Percentiles rank a stretch among this genome's conserved stretches.
phyloP scores from a whole-genome alignment of 2,888 invertebrate species.

The Sialis fuliginosa region DNA sequence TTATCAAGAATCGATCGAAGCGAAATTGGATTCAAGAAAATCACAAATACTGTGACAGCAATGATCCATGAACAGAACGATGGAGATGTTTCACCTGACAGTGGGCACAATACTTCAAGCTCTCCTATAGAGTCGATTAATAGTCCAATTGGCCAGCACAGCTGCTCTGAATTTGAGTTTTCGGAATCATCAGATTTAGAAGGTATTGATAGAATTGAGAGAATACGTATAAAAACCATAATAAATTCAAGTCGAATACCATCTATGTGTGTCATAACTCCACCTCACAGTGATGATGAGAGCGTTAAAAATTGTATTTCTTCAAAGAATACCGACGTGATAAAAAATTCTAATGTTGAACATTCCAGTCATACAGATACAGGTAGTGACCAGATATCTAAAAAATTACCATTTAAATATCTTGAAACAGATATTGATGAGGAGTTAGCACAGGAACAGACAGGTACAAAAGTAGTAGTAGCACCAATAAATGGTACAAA shows the following conservation, averaged over 20 bases:
- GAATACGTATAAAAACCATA: slow-evolving; percentile 70
- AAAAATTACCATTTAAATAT: slow-evolving; percentile 10
- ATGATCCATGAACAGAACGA: slow-evolving; percentile 36
- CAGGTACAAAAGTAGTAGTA: slow-evolving; percentile 2
- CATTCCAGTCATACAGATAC: slow-evolving; percentile 8
- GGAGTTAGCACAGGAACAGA: slow-evolving; percentile 10
- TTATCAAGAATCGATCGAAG: slow-evolving; percentile 38
- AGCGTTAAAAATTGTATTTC: slow-evolving; percentile 28
- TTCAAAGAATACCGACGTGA: slow-evolving; percentile 6
- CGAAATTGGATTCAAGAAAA: slow-evolving; percentile 27
- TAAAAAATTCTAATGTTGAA: slow-evolving; percentile 8
- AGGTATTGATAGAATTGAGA: slow-evolving; percentile 72
- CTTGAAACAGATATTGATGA: slow-evolving; percentile 15
- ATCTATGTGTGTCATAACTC: slow-evolving; percentile 83
- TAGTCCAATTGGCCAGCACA: slow-evolving; percentile 49
- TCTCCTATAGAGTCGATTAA: slow-evolving; percentile 60
- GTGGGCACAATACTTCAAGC: slow-evolving; percentile 65
- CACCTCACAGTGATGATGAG: slow-evolving; percentile 75
- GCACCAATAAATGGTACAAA: slow-evolving; percentile 9
- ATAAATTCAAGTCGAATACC: slow-evolving; percentile 78
- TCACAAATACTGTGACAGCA: slow-evolving; percentile 31
- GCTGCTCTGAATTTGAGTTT: slow-evolving; percentile 62
- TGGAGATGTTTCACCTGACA: slow-evolving; percentile 62
- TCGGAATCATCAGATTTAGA: slow-evolving; percentile 77
- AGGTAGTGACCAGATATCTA: slow-evolving; percentile 9